Conservation (phyloP, 1,140 invertebrate species). For the Euborellia annulipes region DNA sequence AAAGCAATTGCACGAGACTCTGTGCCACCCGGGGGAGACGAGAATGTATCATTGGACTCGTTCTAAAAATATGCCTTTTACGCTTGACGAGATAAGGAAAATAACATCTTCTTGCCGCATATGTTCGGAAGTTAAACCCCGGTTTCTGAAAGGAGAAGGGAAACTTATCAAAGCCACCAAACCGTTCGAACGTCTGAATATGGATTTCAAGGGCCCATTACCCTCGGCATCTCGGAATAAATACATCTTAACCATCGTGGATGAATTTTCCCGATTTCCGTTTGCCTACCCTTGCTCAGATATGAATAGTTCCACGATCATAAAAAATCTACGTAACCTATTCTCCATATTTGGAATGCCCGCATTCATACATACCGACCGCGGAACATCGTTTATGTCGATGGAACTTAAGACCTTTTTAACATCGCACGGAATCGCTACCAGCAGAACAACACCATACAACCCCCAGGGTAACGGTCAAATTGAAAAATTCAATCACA, state of each 20-base stretch:
- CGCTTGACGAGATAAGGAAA: constrained; percentile 13
- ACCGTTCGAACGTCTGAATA: constrained; percentile 16
- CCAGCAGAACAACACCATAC: constrained; percentile 11
- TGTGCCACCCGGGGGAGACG: constrained; percentile 18
- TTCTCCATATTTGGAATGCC: constrained; percentile 14
- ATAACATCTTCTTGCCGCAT: constrained; percentile 7
- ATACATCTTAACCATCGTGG: constrained; percentile 18
- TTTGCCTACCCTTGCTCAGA: constrained; percentile 17
- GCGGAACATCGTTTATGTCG: constrained; percentile 15
- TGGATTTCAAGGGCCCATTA: constrained; percentile 21
- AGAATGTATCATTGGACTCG: constrained; percentile 14
- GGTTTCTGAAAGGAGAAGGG: constrained; percentile 6
- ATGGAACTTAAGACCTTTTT: constrained; percentile 12
- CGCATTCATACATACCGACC: constrained; percentile 15
- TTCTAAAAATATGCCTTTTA: constrained; percentile 14
- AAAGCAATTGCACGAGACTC: constrained; percentile 9
- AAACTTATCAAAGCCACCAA: constrained; percentile 17
- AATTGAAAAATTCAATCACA: constrained; percentile 12
- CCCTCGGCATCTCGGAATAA: constrained; percentile 15
- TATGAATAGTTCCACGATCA: constrained; percentile 15
- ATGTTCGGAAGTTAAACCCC: constrained; percentile 15
- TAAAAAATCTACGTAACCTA: constrained; percentile 12
- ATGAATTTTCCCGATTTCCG: constrained; percentile 22
- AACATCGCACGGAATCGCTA: constrained; percentile 7
- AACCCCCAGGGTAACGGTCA: constrained; percentile 11